A percentile compares a stretch with the other conserved stretches of the same genome.
These are phyloP conservation scores for Clitarchus hookeri DNA, from an alignment of 2,888 invertebrate species.

Conservation along the genomic window DNA sequence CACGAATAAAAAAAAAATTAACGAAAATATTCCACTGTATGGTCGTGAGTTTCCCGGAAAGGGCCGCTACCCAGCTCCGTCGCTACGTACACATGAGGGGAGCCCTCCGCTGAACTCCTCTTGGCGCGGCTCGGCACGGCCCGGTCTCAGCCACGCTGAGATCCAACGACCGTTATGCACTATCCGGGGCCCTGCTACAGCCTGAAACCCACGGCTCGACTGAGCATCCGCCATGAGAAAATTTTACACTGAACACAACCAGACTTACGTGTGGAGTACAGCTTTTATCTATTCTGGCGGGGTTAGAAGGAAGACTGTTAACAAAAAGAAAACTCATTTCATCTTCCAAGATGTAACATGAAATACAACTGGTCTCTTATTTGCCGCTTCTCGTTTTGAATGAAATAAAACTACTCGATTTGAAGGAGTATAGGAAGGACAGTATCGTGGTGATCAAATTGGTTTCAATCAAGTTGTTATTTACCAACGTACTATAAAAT, in stretches of 20 bases:
- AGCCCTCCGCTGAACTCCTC: constrained; percentile 31
- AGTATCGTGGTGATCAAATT: not conserved
- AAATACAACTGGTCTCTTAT: constrained; percentile 34
- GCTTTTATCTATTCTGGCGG: constrained; percentile 31
- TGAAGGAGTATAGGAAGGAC: not conserved
- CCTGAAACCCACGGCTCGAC: constrained; percentile 31
- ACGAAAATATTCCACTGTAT: constrained; percentile 28
- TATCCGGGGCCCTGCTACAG: constrained; percentile 35
- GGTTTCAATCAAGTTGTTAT: too few species aligned
- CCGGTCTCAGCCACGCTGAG: constrained; percentile 35
- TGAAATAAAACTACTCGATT: constrained; percentile 30
- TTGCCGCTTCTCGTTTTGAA: constrained; percentile 34
- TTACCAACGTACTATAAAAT: too few species aligned
- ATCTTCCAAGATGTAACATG: constrained; percentile 36
- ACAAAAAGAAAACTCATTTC: constrained; percentile 36
- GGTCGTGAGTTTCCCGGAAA: constrained; percentile 34
- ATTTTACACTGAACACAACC: constrained; percentile 3
- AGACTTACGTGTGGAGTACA: constrained; percentile 32
- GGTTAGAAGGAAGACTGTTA: constrained; percentile 10
- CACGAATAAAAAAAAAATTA: constrained; percentile 30
- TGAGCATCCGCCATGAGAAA: constrained; percentile 33
- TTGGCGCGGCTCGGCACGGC: constrained; percentile 35
- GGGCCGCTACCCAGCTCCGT: constrained; percentile 31
- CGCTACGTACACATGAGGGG: constrained; percentile 36
- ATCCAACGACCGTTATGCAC: constrained; percentile 34